Evolutionary conservation across 92 coral and sea anemone species (phyloP).

Genomic region (Ricordea florida): DNA sequence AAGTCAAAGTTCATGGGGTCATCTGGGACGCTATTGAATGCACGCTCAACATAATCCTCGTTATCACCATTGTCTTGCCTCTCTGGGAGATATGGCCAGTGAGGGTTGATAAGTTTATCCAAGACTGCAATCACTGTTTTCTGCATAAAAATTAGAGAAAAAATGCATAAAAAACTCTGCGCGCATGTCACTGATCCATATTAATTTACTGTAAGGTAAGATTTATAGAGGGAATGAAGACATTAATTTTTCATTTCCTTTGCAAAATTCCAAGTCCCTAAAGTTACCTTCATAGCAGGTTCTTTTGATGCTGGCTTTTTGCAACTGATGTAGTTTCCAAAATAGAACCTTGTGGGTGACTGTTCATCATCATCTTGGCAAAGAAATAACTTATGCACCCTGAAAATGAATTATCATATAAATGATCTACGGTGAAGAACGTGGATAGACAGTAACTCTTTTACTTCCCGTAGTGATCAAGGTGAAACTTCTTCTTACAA

Average conservation of each 20-base stretch:
- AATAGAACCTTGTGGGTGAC: conserved; percentile 52
- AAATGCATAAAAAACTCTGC: too few species aligned
- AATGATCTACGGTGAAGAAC: too few species aligned
- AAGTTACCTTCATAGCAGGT: conserved; percentile 74
- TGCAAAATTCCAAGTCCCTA: not conserved
- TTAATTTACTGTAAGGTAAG: too few species aligned
- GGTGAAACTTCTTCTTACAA: too few species aligned
- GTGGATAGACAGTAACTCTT: too few species aligned
- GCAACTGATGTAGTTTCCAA: conserved; percentile 71
- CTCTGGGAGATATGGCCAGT: conserved; percentile 93
- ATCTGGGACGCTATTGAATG: conserved; percentile 93
- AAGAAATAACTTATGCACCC: conserved; percentile 84
- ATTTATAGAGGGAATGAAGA: too few species aligned
- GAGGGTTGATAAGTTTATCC: conserved; percentile 85
- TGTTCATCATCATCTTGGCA: conserved; percentile 38
- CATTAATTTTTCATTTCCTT: too few species aligned
- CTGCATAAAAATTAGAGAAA: too few species aligned
- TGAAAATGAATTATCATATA: not conserved
- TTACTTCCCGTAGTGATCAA: not conserved
- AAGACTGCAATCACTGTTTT: conserved; percentile 93
- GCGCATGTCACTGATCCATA: too few species aligned
- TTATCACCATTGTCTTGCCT: conserved; percentile 45
- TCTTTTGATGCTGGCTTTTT: conserved; percentile 25
- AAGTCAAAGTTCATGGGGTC: conserved; percentile 94
- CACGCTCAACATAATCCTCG: conserved; percentile 66